Conservation (phyloP, 1,140 invertebrate species). For the Bombyx mori region ASM3026992v2 NC_085110.1:14997501-14998000, state of each 20-base stretch:
- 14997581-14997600: slow-evolving; percentile 83
- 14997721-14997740: slow-evolving; percentile 73
- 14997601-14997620: slow-evolving; percentile 85
- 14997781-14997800: slow-evolving; percentile 73
- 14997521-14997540: too few species aligned
- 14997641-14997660: slow-evolving; percentile 79
- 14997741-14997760: slow-evolving; percentile 76
- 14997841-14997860: too few species aligned
- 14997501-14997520: too few species aligned
- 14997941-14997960: too few species aligned
- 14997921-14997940: too few species aligned
- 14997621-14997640: slow-evolving; percentile 81
- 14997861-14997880: not conserved
- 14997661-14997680: slow-evolving; percentile 80
- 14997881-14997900: not conserved
- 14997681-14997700: slow-evolving; percentile 77
- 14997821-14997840: too few species aligned
- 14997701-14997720: slow-evolving; percentile 77
- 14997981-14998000: too few species aligned
- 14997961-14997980: too few species aligned
- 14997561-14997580: slow-evolving; percentile 78
- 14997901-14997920: too few species aligned
- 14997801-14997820: not conserved
- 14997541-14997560: slow-evolving; percentile 10
- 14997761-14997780: slow-evolving; percentile 81